phyloP scores from a whole-genome alignment of 2,888 invertebrate genomes.

The Dryobotodes eremita region DNA sequence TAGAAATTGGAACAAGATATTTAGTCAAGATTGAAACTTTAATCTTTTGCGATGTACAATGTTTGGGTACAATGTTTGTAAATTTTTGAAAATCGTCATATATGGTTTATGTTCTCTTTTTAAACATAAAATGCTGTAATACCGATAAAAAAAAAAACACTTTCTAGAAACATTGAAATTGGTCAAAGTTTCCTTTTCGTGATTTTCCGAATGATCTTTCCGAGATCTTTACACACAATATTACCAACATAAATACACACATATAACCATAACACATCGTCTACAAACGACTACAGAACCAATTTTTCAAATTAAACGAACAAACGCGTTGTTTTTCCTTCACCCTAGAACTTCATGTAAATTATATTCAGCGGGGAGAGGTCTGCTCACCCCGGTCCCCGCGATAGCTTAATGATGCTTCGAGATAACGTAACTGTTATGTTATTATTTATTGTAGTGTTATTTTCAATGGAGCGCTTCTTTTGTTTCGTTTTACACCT shows the following conservation, averaged over 20 bases:
- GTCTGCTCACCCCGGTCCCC: constrained; percentile 59
- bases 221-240: not conserved
- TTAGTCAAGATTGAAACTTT: no score
- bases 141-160: no score
- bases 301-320: constrained; percentile 60
- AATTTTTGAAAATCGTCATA: no score
- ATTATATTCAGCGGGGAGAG: constrained; percentile 55
- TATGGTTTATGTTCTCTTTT: no score
- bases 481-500: constrained; percentile 34
- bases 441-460: constrained; percentile 61
- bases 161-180: no score
- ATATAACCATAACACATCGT: not conserved
- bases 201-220: not conserved
- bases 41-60: no score
- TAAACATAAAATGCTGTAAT: no score
- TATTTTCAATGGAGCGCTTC: constrained; percentile 7
- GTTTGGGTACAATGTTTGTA: no score
- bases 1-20: no score
- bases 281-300: constrained; percentile 51
- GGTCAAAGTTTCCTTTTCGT: not conserved
- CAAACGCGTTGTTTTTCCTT: constrained; percentile 55
- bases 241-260: not conserved
- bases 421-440: constrained; percentile 66
- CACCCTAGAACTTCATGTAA: constrained; percentile 63
- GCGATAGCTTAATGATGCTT: constrained; percentile 68